A percentile compares a stretch with the other conserved stretches of the same genome.
Evolutionary conservation across 2,113 vertebrate genomes (phyloP).

Genomic region (Pan paniscus): DNA sequence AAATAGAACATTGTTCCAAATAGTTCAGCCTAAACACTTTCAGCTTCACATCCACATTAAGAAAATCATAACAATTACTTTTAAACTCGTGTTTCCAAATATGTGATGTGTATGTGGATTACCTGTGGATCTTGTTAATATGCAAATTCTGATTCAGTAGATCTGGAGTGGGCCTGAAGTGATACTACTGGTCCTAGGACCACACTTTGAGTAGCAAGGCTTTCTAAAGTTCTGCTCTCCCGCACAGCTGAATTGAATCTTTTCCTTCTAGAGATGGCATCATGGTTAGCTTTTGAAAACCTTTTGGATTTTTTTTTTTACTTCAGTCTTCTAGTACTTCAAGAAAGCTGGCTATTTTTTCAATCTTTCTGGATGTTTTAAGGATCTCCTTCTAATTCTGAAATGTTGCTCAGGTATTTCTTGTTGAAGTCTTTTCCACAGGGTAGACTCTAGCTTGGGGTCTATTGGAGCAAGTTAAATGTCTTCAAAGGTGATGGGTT

Average conservation of each 20-base stretch:
- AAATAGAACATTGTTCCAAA: not conserved
- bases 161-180: not conserved
- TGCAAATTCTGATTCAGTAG: not conserved
- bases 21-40: not conserved
- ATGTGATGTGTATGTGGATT: not conserved
- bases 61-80: not conserved
- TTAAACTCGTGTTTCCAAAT: not conserved
- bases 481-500: not conserved
- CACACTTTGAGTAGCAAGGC: not conserved
- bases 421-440: not conserved
- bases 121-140: not conserved
- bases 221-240: not conserved
- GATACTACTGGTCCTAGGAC: not conserved
- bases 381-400: not conserved
- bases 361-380: not conserved
- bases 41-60: not conserved
- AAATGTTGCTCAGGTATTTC: not conserved
- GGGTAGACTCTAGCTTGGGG: not conserved
- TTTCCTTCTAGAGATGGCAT: not conserved
- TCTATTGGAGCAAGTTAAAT: not conserved
- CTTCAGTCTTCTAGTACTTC: not conserved
- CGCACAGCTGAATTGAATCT: not conserved
- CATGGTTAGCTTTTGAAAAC: not conserved
- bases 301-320: not conserved
- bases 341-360: not conserved